Conservation (phyloP, 2,888 invertebrate species). For the Cerceris ruficornis region DNA sequence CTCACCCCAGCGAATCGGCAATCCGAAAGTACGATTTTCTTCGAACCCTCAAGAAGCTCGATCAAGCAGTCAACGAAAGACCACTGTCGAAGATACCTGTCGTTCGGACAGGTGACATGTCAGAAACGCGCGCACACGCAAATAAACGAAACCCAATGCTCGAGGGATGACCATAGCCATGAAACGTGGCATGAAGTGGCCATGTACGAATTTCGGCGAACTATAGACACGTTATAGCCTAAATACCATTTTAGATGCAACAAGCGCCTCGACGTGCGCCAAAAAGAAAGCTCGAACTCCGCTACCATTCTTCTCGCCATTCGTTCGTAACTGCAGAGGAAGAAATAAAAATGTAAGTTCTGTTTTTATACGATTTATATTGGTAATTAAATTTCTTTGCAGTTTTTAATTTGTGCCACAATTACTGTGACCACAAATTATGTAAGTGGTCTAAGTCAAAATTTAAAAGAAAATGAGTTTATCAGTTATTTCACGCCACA, state of each 20-base stretch:
- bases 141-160: conserved; percentile 48
- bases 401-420: too few species aligned
- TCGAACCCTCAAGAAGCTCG: conserved; percentile 19
- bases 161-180: conserved; percentile 48
- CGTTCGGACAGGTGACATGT: conserved; percentile 14
- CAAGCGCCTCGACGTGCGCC: conserved; percentile 15
- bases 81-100: conserved; percentile 14
- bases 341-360: too few species aligned
- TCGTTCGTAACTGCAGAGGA: too few species aligned
- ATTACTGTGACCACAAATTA: too few species aligned
- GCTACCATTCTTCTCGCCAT: too few species aligned
- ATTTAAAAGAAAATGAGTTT: too few species aligned
- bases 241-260: conserved; percentile 43
- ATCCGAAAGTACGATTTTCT: conserved; percentile 20
- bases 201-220: conserved; percentile 32
- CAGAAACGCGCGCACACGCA: conserved; percentile 20
- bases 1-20: conserved; percentile 24
- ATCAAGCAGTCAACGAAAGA: conserved; percentile 16
- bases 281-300: neutral
- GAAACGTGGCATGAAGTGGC: conserved; percentile 13
- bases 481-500: too few species aligned
- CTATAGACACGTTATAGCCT: conserved; percentile 35
- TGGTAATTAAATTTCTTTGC: too few species aligned
- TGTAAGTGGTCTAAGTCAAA: too few species aligned
- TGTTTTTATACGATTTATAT: too few species aligned